Base-by-base conservation (phyloP, 2,797 vertebrate genomes). In the Pagetopsis macropterus region DNA sequence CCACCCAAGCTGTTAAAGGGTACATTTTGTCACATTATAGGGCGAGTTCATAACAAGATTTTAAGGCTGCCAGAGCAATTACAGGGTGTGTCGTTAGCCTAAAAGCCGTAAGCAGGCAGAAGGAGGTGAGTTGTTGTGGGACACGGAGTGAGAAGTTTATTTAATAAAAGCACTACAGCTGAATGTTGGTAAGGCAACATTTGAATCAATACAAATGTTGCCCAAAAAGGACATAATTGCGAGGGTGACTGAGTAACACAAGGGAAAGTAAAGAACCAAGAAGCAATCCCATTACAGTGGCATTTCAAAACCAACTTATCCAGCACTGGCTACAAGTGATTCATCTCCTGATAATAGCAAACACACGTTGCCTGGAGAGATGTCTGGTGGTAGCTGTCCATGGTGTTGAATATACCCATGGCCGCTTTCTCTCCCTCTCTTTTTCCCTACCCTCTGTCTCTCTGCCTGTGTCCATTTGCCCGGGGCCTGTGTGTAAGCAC, bases 261-360 rank as follows among this genome's bases (percentile, higher is more conserved):
- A 16, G 27, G 8, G 17, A 58, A 71, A 46, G 1, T 37, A 50
- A 43, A 10, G 13, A 61, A 62, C 10, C 14, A 40, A 37, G 14
- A 51, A 71, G 21, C 57, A 33, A 72, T 50, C 55, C 48, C 58
- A 63, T 64, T 75, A 79, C 6, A 61, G 51, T 76, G 70, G 70
- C 72, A 82, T 84, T 81, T 81, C 5, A 9, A 37, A 81, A 83
- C 61, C 59, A 70, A 55, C 62, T 78, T 68, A 78, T 75, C 75
- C 70, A 65, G 64, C 49, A 14, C 64, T 41, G 44, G 55, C 61
- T 71, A 13, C 63, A 76, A 76, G 83, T 59, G 84, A 87, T 88
- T 90, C 65, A 87, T 87, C 72, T 85, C 77, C 72, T 44, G 15
- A 88, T 80, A 81, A 87, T 87, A 83, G 71, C 81, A 86, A 89